Conservation (phyloP, 2,113 vertebrate species). For the Spea multiplicata region DNA sequence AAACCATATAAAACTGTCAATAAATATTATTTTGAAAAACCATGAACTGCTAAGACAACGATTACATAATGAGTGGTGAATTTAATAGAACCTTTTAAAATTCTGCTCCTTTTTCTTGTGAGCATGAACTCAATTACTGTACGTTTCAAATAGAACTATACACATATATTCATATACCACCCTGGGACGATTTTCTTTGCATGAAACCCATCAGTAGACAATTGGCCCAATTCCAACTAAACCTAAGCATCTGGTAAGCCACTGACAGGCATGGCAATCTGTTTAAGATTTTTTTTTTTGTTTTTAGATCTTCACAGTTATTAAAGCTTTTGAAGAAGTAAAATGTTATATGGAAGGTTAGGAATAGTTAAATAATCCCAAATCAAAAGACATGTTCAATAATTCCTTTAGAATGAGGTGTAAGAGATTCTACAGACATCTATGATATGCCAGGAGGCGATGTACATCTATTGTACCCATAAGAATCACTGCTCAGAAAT, state of each 20-base stretch:
- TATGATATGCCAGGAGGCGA: not conserved
- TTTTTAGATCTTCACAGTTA: no score
- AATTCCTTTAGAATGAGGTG: conserved; percentile 2
- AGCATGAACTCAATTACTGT: no score
- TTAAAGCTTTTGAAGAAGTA: conserved; percentile 20
- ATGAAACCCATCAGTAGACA: conserved; percentile 31
- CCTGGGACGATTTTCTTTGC: conserved; percentile 21
- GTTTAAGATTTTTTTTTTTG: conserved; percentile 20
- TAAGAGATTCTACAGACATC: not conserved
- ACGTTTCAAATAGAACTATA: no score
- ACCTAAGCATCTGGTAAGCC: conserved; percentile 26
- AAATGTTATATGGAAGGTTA: conserved; percentile 5
- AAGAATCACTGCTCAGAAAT: no score
- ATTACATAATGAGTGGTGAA: no score
- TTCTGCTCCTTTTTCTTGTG: no score
- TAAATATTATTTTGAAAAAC: no score
- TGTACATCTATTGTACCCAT: not conserved
- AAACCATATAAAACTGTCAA: no score
- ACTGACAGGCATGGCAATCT: conserved; percentile 33
- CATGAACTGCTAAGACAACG: no score
- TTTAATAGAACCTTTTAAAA: no score
- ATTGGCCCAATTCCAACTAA: conserved; percentile 20
- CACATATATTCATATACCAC: conserved; percentile 7
- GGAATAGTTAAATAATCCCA: not conserved
- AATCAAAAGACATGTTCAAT: conserved; percentile 2